Evolutionary conservation across 2,797 vertebrate species (phyloP).

Genomic region (Cichlasoma orientale): DNA sequence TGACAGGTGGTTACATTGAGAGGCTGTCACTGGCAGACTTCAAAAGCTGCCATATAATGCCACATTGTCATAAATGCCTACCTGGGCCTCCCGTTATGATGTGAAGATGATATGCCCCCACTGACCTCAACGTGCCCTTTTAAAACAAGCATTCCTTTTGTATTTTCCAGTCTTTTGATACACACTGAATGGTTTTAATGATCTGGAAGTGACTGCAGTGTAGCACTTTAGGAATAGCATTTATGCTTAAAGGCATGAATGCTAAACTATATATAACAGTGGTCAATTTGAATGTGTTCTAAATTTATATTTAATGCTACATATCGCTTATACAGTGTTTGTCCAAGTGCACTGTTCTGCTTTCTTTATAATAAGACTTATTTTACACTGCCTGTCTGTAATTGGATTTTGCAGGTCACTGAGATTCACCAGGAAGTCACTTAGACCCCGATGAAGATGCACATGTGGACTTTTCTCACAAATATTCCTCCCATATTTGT

Average conservation of each 20-base stretch:
- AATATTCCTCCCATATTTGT: conserved; percentile 51
- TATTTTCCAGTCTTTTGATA: conserved; percentile 2
- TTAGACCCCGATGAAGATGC: conserved; percentile 38
- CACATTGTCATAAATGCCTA: conserved; percentile 64
- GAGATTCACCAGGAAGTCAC: conserved; percentile 36
- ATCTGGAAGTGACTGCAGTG: not conserved
- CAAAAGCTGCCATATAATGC: conserved; percentile 66
- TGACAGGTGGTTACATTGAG: conserved; percentile 57
- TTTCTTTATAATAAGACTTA: not conserved
- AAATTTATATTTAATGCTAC: not conserved
- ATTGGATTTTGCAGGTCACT: conserved; percentile 40
- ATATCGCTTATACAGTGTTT: not conserved
- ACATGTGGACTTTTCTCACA: conserved; percentile 71
- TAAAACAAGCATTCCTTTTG: conserved; percentile 25
- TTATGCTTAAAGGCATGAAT: not conserved
- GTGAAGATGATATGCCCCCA: conserved; percentile 64
- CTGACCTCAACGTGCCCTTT: conserved; percentile 38
- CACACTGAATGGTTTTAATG: conserved; percentile 6
- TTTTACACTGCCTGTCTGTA: not conserved
- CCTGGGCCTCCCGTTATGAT: conserved; percentile 62
- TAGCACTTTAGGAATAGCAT: not conserved
- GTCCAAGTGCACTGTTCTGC: not conserved
- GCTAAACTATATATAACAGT: not conserved
- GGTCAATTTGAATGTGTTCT: not conserved
- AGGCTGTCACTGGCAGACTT: conserved; percentile 67